Evolutionary conservation across 2,888 invertebrate genomes (phyloP).

Genomic region (Harpalus rufipes): DNA sequence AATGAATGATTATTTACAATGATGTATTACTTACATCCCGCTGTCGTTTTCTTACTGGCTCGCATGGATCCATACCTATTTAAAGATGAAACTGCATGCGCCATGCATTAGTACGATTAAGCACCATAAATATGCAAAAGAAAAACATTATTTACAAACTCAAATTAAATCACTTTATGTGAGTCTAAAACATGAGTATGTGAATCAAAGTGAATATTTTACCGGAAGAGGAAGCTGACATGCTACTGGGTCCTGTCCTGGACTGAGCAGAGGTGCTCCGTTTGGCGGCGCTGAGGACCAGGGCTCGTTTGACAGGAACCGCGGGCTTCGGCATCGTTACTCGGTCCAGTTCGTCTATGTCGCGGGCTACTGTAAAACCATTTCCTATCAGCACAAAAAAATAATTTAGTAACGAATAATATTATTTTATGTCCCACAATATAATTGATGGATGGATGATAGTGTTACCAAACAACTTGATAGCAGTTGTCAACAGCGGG

Average conservation of each 20-base stretch:
- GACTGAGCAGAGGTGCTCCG: constrained; percentile 76
- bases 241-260: constrained; percentile 72
- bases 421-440: no score
- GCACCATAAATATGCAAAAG: constrained; percentile 57
- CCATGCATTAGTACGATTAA: constrained; percentile 60
- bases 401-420: no score
- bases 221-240: constrained; percentile 69
- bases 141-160: constrained; percentile 43
- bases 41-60: constrained; percentile 40
- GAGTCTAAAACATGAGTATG: background rate
- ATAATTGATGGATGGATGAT: no score
- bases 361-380: constrained; percentile 51
- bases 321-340: constrained; percentile 75
- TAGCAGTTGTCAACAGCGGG: no score
- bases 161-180: constrained; percentile 19
- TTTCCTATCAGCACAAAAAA: background rate
- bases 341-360: constrained; percentile 78
- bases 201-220: constrained; percentile 25
- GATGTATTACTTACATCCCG: constrained; percentile 51
- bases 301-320: constrained; percentile 76
- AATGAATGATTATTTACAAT: constrained; percentile 6
- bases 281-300: constrained; percentile 74
- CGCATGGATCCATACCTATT: constrained; percentile 62
- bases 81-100: constrained; percentile 58
- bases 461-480: no score